Percentiles rank a stretch among this genome's conserved stretches.
Evolutionary conservation across 2,113 vertebrate species (phyloP).

Genomic region (Sphyrna mokarran): DNA sequence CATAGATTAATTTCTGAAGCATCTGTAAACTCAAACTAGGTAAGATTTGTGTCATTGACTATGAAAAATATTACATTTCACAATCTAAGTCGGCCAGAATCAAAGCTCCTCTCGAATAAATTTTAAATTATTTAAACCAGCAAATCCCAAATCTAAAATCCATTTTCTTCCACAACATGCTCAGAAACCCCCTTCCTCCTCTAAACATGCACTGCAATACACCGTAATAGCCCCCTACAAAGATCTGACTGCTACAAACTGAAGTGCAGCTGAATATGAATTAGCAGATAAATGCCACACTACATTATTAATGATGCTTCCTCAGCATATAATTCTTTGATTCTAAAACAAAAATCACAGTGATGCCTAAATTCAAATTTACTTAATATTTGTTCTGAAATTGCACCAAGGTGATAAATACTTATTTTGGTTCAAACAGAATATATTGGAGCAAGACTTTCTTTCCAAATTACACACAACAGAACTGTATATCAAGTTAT

Average conservation of each 20-base stretch:
- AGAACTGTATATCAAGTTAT: neutral
- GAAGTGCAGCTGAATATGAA: constrained; percentile 21
- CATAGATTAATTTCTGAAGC: neutral
- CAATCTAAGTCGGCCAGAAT: neutral
- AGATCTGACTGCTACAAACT: neutral
- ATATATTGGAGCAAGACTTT: neutral
- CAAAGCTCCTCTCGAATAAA: neutral
- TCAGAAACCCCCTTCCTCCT: neutral
- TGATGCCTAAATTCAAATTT: neutral
- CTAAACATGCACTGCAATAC: neutral
- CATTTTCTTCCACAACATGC: neutral
- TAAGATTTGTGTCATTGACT: neutral
- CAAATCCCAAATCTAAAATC: neutral
- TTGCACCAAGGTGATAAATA: neutral
- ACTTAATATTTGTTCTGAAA: neutral
- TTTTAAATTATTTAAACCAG: neutral
- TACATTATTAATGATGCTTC: constrained; percentile 24
- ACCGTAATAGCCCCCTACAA: neutral
- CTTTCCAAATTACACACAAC: neutral
- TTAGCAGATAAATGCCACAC: constrained; percentile 12
- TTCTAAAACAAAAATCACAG: neutral
- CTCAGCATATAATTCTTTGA: neutral
- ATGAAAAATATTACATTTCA: neutral
- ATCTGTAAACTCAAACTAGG: neutral
- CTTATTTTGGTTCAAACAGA: neutral